Conservation (phyloP, 2,888 invertebrate genomes). For the Galeruca laticollis region DNA sequence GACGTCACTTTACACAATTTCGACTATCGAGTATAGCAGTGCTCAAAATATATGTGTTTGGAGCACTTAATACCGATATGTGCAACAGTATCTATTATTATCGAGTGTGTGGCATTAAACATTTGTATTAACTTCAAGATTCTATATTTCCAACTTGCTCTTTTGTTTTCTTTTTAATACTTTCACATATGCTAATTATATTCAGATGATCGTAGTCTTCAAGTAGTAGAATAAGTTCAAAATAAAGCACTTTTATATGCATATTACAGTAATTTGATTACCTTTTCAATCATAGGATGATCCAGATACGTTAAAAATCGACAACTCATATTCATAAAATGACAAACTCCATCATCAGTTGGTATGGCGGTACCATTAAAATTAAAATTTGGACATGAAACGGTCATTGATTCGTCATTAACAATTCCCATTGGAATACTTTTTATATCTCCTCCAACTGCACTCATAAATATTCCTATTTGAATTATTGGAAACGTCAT, state of each 20-base stretch:
- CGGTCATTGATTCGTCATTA: conserved; percentile 75
- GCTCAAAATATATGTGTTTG: too few species aligned
- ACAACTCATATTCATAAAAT: conserved; percentile 73
- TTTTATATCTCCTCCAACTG: conserved; percentile 82
- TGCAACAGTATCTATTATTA: too few species aligned
- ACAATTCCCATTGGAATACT: conserved; percentile 81
- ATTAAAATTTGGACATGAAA: conserved; percentile 57
- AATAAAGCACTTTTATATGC: background rate
- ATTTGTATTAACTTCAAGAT: too few species aligned
- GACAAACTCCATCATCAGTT: conserved; percentile 61
- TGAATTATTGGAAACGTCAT: conserved; percentile 85
- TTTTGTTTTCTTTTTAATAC: too few species aligned
- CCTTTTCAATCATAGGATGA: conserved; percentile 68
- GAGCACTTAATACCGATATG: too few species aligned
- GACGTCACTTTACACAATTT: too few species aligned
- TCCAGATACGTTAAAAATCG: conserved; percentile 73
- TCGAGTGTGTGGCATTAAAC: too few species aligned
- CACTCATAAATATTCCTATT: conserved; percentile 82
- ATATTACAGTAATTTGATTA: conserved; percentile 24
- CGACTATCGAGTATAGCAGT: too few species aligned
- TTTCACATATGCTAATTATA: too few species aligned
- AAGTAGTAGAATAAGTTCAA: too few species aligned
- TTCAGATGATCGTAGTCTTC: too few species aligned
- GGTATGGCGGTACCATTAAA: conserved; percentile 46
- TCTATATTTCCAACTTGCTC: too few species aligned